Evolutionary conservation across 2,797 vertebrate species (phyloP), one percentile per base, ranked within the genome.

Genomic region (Sebastes aleutianus): DNA sequence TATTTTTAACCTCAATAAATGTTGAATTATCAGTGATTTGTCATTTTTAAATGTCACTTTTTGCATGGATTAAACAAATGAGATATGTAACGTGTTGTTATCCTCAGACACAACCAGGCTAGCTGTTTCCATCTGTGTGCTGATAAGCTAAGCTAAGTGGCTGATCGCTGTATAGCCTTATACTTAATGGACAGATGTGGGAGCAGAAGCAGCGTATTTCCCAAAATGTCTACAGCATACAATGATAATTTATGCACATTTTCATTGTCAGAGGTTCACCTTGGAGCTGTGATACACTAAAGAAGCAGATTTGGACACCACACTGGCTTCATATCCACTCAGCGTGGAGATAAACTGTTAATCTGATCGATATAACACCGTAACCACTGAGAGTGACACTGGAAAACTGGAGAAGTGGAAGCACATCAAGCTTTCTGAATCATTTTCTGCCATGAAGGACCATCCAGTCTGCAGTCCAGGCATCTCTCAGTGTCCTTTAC

Each of bases 401-500:
- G 64, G 68, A 36, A 77, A 65, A 14, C 13, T 1, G 47, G 24
- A 27, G 26, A 43, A 16, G 31, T 4, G 61, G 43, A 70, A 27
- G 36, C n/a, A 36, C 1, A 22, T 26, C 5, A 6, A 20, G 59
- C 62, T 73, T 27, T 78, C 36, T 65, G 69, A 76, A 69, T 50
- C 69, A 24, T 65, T 61, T 32, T 20, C 59, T 9, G 36, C 66
- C 18, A 2, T 26, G 68, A 20, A 36, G 56, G 63, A 76, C 53
- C 36, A 1, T 39, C 54, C 62, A 27, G 34, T 16, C 72, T 61
- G 62, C 27, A 4, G 27, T 50, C 2, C 13, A 74, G 36, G 56
- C 34, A 4, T 61, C 79, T 75, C 50, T 71, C n/a, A 5, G 12
- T 53, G 8, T 78, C 57, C 57, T 68, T 85, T 68, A 68, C 85